Evolutionary conservation across 2,888 invertebrate genomes (phyloP).

Genomic region (Ephialtes manifestator): DNA sequence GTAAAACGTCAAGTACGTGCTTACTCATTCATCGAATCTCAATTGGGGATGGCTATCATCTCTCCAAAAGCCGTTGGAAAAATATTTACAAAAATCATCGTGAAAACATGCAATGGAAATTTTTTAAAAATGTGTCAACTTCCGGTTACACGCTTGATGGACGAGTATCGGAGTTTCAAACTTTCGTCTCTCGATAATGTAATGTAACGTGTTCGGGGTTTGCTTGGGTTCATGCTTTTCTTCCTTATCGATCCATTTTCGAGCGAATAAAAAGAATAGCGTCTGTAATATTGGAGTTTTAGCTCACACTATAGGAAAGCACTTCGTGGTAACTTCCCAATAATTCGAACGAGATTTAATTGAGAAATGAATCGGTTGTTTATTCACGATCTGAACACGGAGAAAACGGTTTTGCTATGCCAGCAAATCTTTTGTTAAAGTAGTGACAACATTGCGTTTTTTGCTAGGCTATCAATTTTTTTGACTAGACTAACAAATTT

Average conservation of each 20-base stretch:
- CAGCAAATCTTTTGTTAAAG: too few species aligned
- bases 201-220: slow-evolving; percentile 6
- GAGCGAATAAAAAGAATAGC: slow-evolving; percentile 26
- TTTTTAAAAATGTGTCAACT: slow-evolving; percentile 34
- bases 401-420: too few species aligned
- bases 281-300: slow-evolving; percentile 4
- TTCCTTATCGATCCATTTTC: slow-evolving; percentile 37
- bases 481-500: too few species aligned
- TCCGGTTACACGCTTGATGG: slow-evolving; percentile 32
- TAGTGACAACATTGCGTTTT: too few species aligned
- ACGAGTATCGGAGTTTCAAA: slow-evolving; percentile 44
- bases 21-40: slow-evolving; percentile 63
- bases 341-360: slow-evolving; percentile 44
- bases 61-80: not conserved
- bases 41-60: slow-evolving; percentile 32
- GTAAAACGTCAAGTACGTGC: slow-evolving; percentile 69
- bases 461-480: too few species aligned
- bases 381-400: slow-evolving; percentile 27
- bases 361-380: slow-evolving; percentile 29
- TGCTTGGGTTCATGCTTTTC: slow-evolving; percentile 27
- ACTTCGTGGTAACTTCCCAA: slow-evolving; percentile 13
- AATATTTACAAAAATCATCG: slow-evolving; percentile 41
- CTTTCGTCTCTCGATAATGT: slow-evolving; percentile 43
- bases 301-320: slow-evolving; percentile 18
- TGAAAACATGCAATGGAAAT: slow-evolving; percentile 51